A percentile compares a stretch with the other conserved stretches of the same genome.
These are phyloP conservation scores for Melipona quadrifasciata DNA, from an alignment of 1,140 invertebrate genomes.

Conservation along the genomic window DNA sequence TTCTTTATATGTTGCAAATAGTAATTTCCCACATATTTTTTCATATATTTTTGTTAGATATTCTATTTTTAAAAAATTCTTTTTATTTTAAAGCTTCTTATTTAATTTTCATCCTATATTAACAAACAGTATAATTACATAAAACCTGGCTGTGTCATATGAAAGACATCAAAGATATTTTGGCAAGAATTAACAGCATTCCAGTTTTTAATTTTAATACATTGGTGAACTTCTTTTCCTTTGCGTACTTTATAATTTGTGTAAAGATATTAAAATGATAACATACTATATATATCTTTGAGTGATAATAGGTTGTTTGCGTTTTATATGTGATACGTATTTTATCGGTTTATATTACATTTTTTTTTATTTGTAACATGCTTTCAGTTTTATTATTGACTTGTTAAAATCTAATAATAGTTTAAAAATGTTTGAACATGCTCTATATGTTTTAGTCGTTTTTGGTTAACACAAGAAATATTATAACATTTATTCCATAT, in stretches of 20 bases:
- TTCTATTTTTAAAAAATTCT: constrained; percentile 9
- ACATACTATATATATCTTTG: background rate
- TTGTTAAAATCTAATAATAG: constrained; percentile 10
- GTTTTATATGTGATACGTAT: constrained; percentile 26
- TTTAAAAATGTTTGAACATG: background rate
- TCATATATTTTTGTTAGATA: constrained; percentile 17
- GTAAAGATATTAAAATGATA: background rate
- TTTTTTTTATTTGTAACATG: background rate
- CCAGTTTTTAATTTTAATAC: constrained; percentile 21
- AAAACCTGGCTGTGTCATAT: constrained; percentile 26
- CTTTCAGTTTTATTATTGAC: background rate
- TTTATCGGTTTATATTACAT: background rate
- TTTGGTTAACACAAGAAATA: background rate
- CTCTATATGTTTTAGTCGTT: background rate
- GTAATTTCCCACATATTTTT: background rate
- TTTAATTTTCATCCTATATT: constrained; percentile 2
- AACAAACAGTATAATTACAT: background rate
- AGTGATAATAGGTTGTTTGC: background rate
- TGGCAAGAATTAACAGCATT: constrained; percentile 25
- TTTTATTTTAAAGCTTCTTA: background rate
- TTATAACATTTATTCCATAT: background rate
- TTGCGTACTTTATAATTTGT: background rate
- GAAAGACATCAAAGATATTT: constrained; percentile 20
- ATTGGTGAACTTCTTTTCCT: background rate
- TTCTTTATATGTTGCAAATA: background rate